Evolutionary conservation across 2,888 invertebrate genomes (phyloP).

Genomic region (Lamproptera curius): DNA sequence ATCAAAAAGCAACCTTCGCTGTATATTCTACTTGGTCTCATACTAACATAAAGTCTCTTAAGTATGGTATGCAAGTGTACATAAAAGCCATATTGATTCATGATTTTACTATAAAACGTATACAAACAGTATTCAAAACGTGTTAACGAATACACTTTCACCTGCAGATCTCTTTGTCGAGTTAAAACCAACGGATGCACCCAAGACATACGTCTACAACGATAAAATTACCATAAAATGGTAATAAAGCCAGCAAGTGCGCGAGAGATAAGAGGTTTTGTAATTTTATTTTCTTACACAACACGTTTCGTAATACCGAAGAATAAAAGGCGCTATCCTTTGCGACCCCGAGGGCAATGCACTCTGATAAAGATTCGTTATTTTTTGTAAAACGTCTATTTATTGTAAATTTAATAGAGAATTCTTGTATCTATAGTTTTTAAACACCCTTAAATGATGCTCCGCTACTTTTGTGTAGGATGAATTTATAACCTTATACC

Average conservation of each 20-base stretch:
- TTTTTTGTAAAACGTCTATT: no score
- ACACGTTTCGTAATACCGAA: slow-evolving; percentile 17
- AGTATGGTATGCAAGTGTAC: no score
- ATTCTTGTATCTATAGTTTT: no score
- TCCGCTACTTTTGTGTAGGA: no score
- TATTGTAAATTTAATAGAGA: no score
- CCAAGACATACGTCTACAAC: slow-evolving; percentile 2
- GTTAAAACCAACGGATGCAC: slow-evolving; percentile 1
- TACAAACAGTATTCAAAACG: background rate
- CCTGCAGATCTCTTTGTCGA: slow-evolving; percentile 2
- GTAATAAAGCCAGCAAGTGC: slow-evolving; percentile 4
- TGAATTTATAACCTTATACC: no score
- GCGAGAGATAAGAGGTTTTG: slow-evolving; percentile 9
- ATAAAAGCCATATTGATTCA: no score
- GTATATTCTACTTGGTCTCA: no score
- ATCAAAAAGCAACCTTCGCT: no score
- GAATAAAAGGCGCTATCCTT: slow-evolving; percentile 13
- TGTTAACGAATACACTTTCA: slow-evolving; percentile 11
- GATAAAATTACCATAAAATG: slow-evolving; percentile 17
- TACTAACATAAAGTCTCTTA: no score
- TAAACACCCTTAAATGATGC: no score
- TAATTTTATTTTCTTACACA: slow-evolving; percentile 18
- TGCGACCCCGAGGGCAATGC: slow-evolving; percentile 8
- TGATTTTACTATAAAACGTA: no score
- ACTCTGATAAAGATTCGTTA: slow-evolving; percentile 5